Evolutionary conservation across 2,797 vertebrate species (phyloP).

Genomic region (Sebastes taczanowskii): DNA sequence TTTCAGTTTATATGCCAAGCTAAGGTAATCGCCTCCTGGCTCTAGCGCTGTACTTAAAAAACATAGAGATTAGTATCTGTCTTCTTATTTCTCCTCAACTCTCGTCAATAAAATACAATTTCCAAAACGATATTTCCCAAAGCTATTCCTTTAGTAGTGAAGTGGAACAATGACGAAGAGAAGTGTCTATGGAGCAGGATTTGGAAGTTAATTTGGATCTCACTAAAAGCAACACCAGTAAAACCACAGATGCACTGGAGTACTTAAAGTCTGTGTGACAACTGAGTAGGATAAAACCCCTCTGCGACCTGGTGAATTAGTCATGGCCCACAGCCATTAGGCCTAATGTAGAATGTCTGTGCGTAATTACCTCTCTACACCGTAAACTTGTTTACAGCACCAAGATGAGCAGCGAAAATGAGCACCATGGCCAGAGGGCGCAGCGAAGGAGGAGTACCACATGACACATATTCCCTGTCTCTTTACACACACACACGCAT

Average conservation of each 20-base stretch:
- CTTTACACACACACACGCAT: neutral
- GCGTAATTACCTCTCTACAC: constrained; percentile 71
- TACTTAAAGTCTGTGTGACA: constrained; percentile 49
- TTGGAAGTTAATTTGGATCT: constrained; percentile 7
- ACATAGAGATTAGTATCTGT: neutral
- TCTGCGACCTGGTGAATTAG: constrained; percentile 69
- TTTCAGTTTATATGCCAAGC: neutral
- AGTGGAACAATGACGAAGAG: neutral
- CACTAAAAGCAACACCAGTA: constrained; percentile 6
- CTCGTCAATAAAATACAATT: neutral
- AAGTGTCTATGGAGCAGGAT: neutral
- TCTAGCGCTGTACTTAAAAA: neutral
- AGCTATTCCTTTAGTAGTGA: neutral
- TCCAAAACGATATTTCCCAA: neutral
- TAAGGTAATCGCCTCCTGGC: neutral
- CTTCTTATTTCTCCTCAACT: neutral
- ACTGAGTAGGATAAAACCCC: constrained; percentile 40
- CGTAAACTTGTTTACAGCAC: constrained; percentile 71
- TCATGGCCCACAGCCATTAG: constrained; percentile 71
- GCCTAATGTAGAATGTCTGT: constrained; percentile 70
- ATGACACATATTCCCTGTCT: constrained; percentile 31
- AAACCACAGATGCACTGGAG: constrained; percentile 16
- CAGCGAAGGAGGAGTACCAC: constrained; percentile 1
- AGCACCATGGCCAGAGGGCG: constrained; percentile 47
- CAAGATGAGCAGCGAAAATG: constrained; percentile 58